These are phyloP conservation scores for Apostichopus parvimensis DNA, from an alignment of 35 echinoderm and acorn worm genomes.

Conservation along the genomic window DNA sequence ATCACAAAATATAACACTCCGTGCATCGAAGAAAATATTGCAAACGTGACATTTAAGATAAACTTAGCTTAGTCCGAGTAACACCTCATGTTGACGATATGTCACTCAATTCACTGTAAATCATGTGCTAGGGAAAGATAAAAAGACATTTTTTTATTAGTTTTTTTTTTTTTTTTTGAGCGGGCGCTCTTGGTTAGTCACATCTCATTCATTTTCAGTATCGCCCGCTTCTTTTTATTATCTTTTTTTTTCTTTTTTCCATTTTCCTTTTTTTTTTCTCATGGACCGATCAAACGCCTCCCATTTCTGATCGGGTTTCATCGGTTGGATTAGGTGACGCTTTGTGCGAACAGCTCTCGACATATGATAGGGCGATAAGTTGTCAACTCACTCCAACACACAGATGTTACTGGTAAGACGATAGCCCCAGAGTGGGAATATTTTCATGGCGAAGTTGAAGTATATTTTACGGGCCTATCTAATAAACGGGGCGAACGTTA, in stretches of 20 bases:
- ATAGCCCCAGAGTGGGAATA: constrained; percentile 48
- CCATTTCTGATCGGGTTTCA: constrained; percentile 37
- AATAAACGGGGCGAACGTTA: constrained; percentile 37
- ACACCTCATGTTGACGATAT: not conserved
- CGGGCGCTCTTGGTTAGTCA: not conserved
- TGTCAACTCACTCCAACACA: constrained; percentile 32
- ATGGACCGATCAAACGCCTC: constrained; percentile 23
- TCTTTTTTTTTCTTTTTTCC: not conserved
- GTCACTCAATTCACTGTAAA: not conserved
- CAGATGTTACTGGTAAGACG: constrained; percentile 37
- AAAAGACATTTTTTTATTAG: not conserved
- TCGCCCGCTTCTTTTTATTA: not conserved
- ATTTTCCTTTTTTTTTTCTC: not conserved
- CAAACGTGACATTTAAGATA: constrained; percentile 4
- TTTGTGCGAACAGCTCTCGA: constrained; percentile 35
- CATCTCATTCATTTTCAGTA: not conserved
- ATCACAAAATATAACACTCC: not conserved
- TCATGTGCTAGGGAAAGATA: too few relatives aligned
- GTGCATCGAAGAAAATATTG: not conserved
- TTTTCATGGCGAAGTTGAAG: constrained; percentile 27
- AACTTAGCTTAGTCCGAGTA: not conserved
- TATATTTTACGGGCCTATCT: constrained; percentile 45
- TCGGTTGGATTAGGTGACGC: constrained; percentile 20
- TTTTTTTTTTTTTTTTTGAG: not conserved
- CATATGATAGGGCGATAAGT: constrained; percentile 37